Evolutionary conservation across 1,140 invertebrate species (phyloP).

Genomic region (Octopus bimaculoides): DNA sequence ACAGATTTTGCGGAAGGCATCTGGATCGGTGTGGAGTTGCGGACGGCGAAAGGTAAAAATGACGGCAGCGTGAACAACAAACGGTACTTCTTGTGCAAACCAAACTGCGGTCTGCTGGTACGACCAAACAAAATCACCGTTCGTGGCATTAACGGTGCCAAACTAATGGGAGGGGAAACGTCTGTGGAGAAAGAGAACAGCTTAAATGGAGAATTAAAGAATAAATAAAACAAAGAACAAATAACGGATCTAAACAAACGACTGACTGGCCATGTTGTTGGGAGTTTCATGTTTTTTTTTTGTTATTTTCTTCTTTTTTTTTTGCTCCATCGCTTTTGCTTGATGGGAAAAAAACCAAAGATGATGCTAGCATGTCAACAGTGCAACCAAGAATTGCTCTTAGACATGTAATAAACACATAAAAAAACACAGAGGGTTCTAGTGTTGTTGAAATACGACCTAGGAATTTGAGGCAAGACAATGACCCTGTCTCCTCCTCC

Average conservation of each 20-base stretch:
- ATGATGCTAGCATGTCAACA: neutral
- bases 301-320: neutral
- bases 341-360: neutral
- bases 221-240: neutral
- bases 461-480: too few relatives aligned
- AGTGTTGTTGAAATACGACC: too few relatives aligned
- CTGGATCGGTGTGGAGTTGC: conserved; percentile 62
- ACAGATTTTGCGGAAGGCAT: conserved; percentile 62
- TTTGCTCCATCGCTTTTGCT: neutral
- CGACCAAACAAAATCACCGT: conserved; percentile 61
- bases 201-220: conserved; percentile 19
- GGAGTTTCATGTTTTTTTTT: neutral
- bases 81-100: conserved; percentile 60
- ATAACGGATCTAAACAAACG: neutral
- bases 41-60: conserved; percentile 59
- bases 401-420: neutral
- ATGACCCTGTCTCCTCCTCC: too few relatives aligned
- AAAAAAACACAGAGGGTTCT: neutral
- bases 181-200: conserved; percentile 12
- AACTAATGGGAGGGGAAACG: conserved; percentile 52
- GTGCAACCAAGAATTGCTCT: neutral
- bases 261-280: neutral
- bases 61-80: conserved; percentile 60
- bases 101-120: conserved; percentile 60
- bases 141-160: conserved; percentile 62